phyloP scores from a whole-genome alignment of 1,140 invertebrate species.

The Sinella curviseta region DNA sequence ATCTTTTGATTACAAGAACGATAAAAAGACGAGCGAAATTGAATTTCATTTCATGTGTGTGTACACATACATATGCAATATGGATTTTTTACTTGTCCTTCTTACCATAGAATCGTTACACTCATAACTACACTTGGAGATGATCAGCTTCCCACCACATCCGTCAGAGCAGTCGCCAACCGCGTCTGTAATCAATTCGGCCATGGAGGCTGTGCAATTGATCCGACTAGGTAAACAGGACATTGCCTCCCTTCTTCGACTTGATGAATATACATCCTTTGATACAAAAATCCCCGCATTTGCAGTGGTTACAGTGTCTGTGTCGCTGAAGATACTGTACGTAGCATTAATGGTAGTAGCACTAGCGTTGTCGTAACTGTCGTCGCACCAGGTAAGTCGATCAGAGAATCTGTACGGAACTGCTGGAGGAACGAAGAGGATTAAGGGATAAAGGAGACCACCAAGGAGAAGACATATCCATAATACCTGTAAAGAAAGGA shows the following conservation, averaged over 20 bases:
- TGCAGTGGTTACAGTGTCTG: not conserved
- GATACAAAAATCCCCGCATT: not conserved
- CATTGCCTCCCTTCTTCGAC: not conserved
- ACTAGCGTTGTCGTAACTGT: not conserved
- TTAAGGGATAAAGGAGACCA: slow-evolving; percentile 43
- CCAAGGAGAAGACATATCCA: slow-evolving; percentile 38
- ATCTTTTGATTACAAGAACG: not conserved
- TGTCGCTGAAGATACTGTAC: not conserved
- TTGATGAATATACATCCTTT: slow-evolving; percentile 3
- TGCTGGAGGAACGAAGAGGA: slow-evolving; percentile 42
- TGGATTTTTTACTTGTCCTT: not conserved
- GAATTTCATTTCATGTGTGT: not conserved
- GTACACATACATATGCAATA: not conserved
- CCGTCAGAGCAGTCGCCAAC: slow-evolving; percentile 38
- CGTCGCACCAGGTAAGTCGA: slow-evolving; percentile 32
- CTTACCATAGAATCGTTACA: slow-evolving; percentile 16
- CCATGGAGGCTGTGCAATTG: slow-evolving; percentile 29
- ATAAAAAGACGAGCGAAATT: not conserved
- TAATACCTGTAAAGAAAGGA: slow-evolving; percentile 39
- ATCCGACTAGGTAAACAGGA: slow-evolving; percentile 41
- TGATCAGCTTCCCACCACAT: slow-evolving; percentile 40
- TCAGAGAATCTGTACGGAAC: slow-evolving; percentile 31
- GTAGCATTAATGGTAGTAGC: not conserved
- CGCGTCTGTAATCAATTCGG: slow-evolving; percentile 40
- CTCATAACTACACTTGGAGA: slow-evolving; percentile 39